phyloP scores from a whole-genome alignment of 64 coral and sea anemone genomes.

The Dendronephthya gigantea region DNA sequence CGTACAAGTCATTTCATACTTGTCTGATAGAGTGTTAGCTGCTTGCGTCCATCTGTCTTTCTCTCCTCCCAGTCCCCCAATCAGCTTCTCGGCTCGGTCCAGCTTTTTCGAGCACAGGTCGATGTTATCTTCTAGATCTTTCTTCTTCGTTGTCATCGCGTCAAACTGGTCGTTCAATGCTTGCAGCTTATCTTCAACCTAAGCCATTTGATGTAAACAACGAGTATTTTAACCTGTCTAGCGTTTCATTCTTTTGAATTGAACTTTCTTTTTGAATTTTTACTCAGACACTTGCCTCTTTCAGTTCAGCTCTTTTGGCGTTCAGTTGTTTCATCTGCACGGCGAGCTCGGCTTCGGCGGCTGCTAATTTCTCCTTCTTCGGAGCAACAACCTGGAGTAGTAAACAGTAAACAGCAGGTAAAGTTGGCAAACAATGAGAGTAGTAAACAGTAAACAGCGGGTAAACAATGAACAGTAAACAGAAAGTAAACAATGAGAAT shows the following conservation, averaged over 20 bases:
- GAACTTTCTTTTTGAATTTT: background rate
- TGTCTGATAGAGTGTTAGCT: conserved; percentile 57
- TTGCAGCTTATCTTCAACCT: conserved; percentile 98
- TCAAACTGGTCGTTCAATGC: conserved; percentile 97
- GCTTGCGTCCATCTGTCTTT: conserved; percentile 98
- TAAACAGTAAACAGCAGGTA: background rate
- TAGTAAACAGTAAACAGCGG: too few relatives aligned
- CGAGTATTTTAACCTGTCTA: too few relatives aligned
- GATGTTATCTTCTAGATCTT: conserved; percentile 85
- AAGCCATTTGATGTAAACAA: background rate
- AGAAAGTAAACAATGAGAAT: too few relatives aligned
- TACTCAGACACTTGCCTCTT: conserved; percentile 44
- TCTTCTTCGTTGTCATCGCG: conserved; percentile 86
- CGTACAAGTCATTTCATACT: conserved; percentile 32
- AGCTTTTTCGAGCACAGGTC: conserved; percentile 89
- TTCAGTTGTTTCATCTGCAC: conserved; percentile 98
- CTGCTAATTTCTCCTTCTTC: conserved; percentile 87
- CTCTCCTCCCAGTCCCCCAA: conserved; percentile 96
- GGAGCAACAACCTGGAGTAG: conserved; percentile 80
- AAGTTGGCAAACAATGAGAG: background rate
- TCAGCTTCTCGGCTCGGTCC: conserved; percentile 93
- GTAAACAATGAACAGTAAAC: too few relatives aligned
- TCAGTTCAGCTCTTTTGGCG: conserved; percentile 75
- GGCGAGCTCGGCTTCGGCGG: conserved; percentile 77
- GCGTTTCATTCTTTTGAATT: too few relatives aligned